These are phyloP conservation scores for Reticulitermes lucifugus DNA, from an alignment of 2,888 invertebrate genomes.

Conservation along the genomic window DNA sequence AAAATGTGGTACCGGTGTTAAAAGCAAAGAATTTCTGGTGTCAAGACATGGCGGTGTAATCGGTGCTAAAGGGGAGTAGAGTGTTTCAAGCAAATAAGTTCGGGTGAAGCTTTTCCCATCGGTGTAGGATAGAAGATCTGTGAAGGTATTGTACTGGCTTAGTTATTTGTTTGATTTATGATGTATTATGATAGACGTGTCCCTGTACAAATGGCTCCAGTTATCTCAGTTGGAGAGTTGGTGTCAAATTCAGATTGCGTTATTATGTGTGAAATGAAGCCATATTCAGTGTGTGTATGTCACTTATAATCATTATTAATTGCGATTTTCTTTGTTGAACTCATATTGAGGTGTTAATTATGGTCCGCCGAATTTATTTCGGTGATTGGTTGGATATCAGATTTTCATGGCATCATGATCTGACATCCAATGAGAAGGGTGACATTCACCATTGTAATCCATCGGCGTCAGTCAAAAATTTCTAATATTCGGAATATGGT, in stretches of 20 bases:
- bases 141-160: constrained; percentile 12
- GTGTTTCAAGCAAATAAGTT: constrained; percentile 43
- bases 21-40: constrained; percentile 1
- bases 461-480: no score
- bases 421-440: background rate
- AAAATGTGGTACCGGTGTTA: constrained; percentile 22
- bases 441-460: background rate
- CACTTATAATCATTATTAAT: background rate
- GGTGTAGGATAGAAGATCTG: constrained; percentile 27
- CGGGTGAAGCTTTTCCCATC: constrained; percentile 40
- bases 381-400: background rate
- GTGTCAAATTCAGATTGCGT: background rate
- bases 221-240: background rate
- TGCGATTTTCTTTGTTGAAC: no score
- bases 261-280: background rate
- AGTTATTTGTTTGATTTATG: background rate
- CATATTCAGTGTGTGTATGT: background rate
- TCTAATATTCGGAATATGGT: no score
- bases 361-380: background rate
- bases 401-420: background rate
- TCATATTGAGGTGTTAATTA: background rate
- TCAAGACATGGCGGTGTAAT: constrained; percentile 50
- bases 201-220: background rate
- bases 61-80: constrained; percentile 32
- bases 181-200: background rate